phyloP scores from a whole-genome alignment of 2,888 invertebrate species.

The Alentia gelatinosa region DNA sequence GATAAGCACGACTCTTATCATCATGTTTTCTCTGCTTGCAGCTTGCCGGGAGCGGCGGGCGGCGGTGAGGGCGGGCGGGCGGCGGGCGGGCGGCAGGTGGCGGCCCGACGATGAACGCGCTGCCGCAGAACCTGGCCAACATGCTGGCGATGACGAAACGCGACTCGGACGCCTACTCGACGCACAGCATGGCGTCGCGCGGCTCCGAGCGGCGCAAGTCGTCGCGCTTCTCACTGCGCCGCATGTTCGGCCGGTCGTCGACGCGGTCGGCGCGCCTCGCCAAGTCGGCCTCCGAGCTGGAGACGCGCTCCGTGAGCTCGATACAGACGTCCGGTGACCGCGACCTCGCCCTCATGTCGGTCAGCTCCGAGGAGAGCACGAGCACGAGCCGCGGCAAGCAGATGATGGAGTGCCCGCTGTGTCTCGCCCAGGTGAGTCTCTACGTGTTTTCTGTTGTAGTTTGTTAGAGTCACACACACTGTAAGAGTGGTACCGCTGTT shows the following conservation, averaged over 20 bases:
- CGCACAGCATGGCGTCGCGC: slow-evolving; percentile 55
- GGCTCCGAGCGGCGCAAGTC: slow-evolving; percentile 56
- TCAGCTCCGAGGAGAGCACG: slow-evolving; percentile 36
- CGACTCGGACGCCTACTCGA: slow-evolving; percentile 60
- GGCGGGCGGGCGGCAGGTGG: neutral
- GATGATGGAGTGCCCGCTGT: slow-evolving; percentile 64
- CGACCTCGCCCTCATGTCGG: slow-evolving; percentile 21
- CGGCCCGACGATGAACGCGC: neutral
- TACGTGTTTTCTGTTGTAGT: too few relatives aligned
- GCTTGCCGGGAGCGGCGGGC: neutral
- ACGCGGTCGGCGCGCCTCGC: slow-evolving; percentile 29
- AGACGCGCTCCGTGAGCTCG: slow-evolving; percentile 48
- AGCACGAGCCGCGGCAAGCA: slow-evolving; percentile 28
- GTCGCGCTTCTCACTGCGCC: slow-evolving; percentile 63
- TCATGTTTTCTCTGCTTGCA: too few relatives aligned
- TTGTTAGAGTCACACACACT: too few relatives aligned
- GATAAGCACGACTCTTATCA: too few relatives aligned
- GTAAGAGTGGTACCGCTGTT: too few relatives aligned
- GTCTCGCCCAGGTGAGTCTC: slow-evolving; percentile 56
- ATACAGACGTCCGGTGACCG: slow-evolving; percentile 38
- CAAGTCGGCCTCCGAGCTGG: slow-evolving; percentile 55
- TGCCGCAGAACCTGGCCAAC: slow-evolving; percentile 44
- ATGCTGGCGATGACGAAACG: slow-evolving; percentile 60
- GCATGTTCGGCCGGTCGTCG: slow-evolving; percentile 58
- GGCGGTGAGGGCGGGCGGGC: neutral